Evolutionary conservation across 2,797 vertebrate species (phyloP), one percentile per base, ranked within the genome.

Genomic region (Lindbergichthys nudifrons): DNA sequence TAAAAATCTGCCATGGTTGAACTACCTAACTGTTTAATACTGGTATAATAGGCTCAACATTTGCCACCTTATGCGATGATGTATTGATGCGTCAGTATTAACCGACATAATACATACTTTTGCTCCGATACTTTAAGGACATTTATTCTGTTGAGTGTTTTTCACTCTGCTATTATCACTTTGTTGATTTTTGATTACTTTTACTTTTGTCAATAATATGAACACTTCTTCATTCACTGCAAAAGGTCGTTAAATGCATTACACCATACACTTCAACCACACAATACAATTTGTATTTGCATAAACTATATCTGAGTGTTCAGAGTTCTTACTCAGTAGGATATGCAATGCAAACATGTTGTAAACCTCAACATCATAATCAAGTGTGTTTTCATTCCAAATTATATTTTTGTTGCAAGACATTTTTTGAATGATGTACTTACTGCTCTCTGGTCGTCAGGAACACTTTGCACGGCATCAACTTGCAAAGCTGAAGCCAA

Each of bases 401-500:
- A 51, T 12, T 36, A 36, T 9, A 4, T 7, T 15, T 45, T 42
- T 41, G 1, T 56, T 39, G 8, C 32, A 12, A 3, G 1, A 36
- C 58, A 9, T 54, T 46, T 69, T 21, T 0, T 39, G 16, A 58
- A 63, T 54, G 10, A 32, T 58, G 3, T 26, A 80, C 87, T 89
- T 53, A 90, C 86, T 23, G 19, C 68, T 48, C 8, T 62, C 26
- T 4, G 3, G 15, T 32, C 32, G 2, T 76, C 78, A 16, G 69
- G 79, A 61, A 23, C 4, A 13, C 60, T 78, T 50, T 84, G 72
- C 53, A 83, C 43, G 54, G 26, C 77, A 6, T 56, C 48, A 1
- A 47, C 16, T 15, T 70, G 36, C 3, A 73, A 47, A 30, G 68
- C 63, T 2, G 62, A 69, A 30, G 82, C 75, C 54, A 82, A 60